Percentiles rank a stretch among this genome's conserved stretches.
phyloP scores from a whole-genome alignment of 2,113 vertebrate genomes.

The Oncorhynchus nerka region DNA sequence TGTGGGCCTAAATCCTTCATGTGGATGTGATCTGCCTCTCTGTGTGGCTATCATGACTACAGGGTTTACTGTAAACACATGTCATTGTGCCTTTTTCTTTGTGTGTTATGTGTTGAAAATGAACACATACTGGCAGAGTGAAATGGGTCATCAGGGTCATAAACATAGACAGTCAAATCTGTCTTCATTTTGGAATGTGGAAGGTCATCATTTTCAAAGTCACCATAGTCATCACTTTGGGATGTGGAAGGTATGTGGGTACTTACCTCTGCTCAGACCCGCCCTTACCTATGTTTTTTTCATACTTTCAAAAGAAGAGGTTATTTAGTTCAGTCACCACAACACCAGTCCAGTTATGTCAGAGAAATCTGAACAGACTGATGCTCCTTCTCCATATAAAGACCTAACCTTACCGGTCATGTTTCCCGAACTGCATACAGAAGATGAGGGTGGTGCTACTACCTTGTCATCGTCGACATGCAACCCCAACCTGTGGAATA shows the following conservation, averaged over 20 bases:
- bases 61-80: constrained; percentile 47
- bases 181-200: constrained; percentile 8
- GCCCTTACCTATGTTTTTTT: not conserved
- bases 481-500: constrained; percentile 54
- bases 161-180: not conserved
- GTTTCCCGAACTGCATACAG: constrained; percentile 15
- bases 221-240: not conserved
- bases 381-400: not conserved
- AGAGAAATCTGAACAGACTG: constrained; percentile 26
- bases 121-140: constrained; percentile 26
- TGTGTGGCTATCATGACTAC: constrained; percentile 13
- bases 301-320: not conserved
- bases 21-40: not conserved
- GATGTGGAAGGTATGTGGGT: constrained; percentile 8
- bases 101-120: constrained; percentile 58
- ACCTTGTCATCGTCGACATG: constrained; percentile 12
- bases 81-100: constrained; percentile 18
- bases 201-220: not conserved
- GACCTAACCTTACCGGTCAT: constrained; percentile 14
- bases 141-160: not conserved
- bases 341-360: constrained; percentile 29
- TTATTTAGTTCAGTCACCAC: not conserved
- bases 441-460: constrained; percentile 4
- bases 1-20: not conserved
- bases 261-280: not conserved